A percentile compares a stretch with the other conserved stretches of the same genome.
Conservation (phyloP, 2,113 vertebrate genomes). For the Scophthalmus maximus region DNA sequence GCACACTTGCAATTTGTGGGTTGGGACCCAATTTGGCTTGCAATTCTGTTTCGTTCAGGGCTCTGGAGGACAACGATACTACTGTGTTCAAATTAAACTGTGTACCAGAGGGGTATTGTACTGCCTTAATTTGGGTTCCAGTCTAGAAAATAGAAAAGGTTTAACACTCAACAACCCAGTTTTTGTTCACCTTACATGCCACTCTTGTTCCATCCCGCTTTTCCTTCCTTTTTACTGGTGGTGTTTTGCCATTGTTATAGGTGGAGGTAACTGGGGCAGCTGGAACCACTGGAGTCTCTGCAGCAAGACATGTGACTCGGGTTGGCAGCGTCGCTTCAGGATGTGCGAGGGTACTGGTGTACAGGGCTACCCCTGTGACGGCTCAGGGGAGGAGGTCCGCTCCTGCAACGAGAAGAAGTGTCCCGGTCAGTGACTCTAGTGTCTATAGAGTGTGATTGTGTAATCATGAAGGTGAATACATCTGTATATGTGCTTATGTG, state of each 20-base stretch:
- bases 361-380: constrained; percentile 93
- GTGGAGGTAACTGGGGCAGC: constrained; percentile 93
- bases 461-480: too few relatives aligned
- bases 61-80: constrained; percentile 11
- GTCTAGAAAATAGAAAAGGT: constrained; percentile 5
- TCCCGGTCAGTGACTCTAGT: constrained; percentile 86
- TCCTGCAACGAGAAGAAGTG: constrained; percentile 98
- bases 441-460: not conserved
- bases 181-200: too few relatives aligned
- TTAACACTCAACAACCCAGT: not conserved
- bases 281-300: constrained; percentile 98
- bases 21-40: constrained; percentile 37
- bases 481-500: too few relatives aligned
- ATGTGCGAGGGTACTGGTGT: constrained; percentile 92
- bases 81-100: constrained; percentile 38
- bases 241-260: constrained; percentile 50
- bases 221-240: not conserved
- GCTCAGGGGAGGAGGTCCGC: constrained; percentile 94
- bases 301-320: constrained; percentile 96
- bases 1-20: constrained; percentile 25
- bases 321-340: constrained; percentile 96
- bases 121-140: constrained; percentile 17
- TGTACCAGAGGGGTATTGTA: not conserved
- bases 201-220: not conserved
- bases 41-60: not conserved